Evolutionary conservation across 2,113 vertebrate species (phyloP).

Genomic region (Myxocyprinus asiaticus): DNA sequence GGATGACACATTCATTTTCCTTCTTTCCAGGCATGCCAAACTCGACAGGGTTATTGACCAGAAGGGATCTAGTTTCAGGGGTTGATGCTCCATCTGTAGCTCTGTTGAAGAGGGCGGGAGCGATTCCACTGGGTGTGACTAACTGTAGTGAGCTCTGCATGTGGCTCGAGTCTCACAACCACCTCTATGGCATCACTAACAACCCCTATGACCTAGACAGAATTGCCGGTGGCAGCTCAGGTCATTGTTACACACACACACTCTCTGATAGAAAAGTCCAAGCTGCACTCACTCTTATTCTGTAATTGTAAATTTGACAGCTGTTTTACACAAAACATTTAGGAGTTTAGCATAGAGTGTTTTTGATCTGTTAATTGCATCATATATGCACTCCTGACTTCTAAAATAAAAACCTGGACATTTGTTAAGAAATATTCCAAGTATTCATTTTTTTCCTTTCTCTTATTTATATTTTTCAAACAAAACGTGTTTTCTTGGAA

Average conservation of each 20-base stretch:
- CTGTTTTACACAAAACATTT: too few species aligned
- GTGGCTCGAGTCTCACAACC: constrained; percentile 89
- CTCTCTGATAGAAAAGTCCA: too few species aligned
- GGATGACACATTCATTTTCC: background rate
- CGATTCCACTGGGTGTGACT: constrained; percentile 87
- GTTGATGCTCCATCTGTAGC: constrained; percentile 77
- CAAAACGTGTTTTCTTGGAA: too few species aligned
- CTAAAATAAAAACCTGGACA: too few species aligned
- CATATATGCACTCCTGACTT: too few species aligned
- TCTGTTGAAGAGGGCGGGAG: constrained; percentile 81
- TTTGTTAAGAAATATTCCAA: background rate
- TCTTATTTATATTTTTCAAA: too few species aligned
- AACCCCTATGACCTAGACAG: constrained; percentile 85
- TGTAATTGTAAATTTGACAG: too few species aligned
- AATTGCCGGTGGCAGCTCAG: constrained; percentile 87
- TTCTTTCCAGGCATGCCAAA: constrained; percentile 79
- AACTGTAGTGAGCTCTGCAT: constrained; percentile 90
- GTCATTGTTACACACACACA: constrained; percentile 58
- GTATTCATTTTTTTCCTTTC: too few species aligned
- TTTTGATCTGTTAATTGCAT: too few species aligned
- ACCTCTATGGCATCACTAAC: constrained; percentile 80
- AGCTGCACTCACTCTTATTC: too few species aligned
- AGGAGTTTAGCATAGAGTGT: too few species aligned
- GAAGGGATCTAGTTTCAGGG: constrained; percentile 66
- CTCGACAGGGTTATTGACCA: constrained; percentile 76